Base-by-base conservation (phyloP, 2,797 vertebrate species). In the Manis pentadactyla region DNA sequence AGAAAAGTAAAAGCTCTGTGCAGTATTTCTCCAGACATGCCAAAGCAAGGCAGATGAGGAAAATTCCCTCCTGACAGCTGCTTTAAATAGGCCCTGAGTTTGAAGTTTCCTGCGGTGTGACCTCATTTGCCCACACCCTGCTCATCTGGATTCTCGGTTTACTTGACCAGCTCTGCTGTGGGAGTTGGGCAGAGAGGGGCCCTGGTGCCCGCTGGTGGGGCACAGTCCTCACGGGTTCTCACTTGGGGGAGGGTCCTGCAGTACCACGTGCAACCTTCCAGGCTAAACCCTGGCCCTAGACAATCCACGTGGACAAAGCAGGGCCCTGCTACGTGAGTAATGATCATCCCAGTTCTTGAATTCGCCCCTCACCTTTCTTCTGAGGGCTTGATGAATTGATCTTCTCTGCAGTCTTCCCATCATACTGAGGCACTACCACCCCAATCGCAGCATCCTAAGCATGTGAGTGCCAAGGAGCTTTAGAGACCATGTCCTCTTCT, bases 1-100 rank as follows among this genome's bases (percentile, higher is more conserved):
- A 91, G 69, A 77, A 96, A 93, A 42, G 73, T 87, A 63, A 95
- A 95, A 87, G 25, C 64, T 55, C 18, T 0, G 7, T 18, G 29
- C 37, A 8, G 4, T 83, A 29, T 95, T 97, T 93, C 90, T 91
- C 59, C 37, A 93, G 87, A 95, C 69, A 63, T 34, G n/a, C 46
- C 0, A 0, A 87, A 82, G 59, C 49, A 18, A 83, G 73, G 86
- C 71, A 86, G 55, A 34, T 5, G 74, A 84, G 86, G n/a, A 71
- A 93, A 93, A 94, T 57, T 83, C 37, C 71, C 57, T 87, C 31
- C 19, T 81, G 75, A 90, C 13, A 8, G 8, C 34, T 86, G 51
- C 59, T 93, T 93, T 96, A 89, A 81, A 64, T 25, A 84, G 96
- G 77, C 68, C 29, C 18, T 0, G 0, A 51, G 53, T 68, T 84